phyloP scores from a whole-genome alignment of 2,113 vertebrate species.

The Neolamprologus hecqui region DNA sequence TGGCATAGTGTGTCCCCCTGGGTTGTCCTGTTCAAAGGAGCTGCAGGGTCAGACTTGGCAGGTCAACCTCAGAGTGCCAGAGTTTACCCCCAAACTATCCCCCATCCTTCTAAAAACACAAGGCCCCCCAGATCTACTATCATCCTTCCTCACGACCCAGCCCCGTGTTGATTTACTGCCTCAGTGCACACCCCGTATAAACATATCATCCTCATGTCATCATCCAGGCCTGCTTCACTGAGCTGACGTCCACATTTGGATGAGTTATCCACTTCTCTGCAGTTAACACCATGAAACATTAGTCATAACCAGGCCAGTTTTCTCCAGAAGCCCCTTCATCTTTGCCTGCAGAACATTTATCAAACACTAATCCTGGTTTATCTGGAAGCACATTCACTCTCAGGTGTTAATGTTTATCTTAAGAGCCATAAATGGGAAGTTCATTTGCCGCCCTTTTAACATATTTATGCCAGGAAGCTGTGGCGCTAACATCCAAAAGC shows the following conservation, averaged over 20 bases:
- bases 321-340: constrained; percentile 1
- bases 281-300: constrained; percentile 27
- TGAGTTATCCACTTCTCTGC: constrained; percentile 19
- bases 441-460: constrained; percentile 55
- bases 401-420: constrained; percentile 66
- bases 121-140: constrained; percentile 34
- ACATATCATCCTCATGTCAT: constrained; percentile 57
- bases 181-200: constrained; percentile 45
- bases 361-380: constrained; percentile 23
- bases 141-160: constrained; percentile 28
- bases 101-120: constrained; percentile 51
- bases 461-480: constrained; percentile 56
- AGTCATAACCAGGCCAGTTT: neutral
- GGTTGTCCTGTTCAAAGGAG: constrained; percentile 60
- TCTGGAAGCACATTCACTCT: constrained; percentile 51
- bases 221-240: constrained; percentile 3
- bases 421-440: constrained; percentile 56
- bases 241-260: constrained; percentile 4
- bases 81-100: constrained; percentile 40
- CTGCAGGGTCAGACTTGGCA: constrained; percentile 43
- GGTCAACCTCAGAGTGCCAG: constrained; percentile 59
- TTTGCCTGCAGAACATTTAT: neutral
- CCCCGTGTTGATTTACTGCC: constrained; percentile 55
- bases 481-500: constrained; percentile 43
- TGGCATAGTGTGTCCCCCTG: constrained; percentile 32